A percentile compares a stretch with the other conserved stretches of the same genome.
phyloP scores from a whole-genome alignment of 2,888 invertebrate species.

The Erebia ligea region DNA sequence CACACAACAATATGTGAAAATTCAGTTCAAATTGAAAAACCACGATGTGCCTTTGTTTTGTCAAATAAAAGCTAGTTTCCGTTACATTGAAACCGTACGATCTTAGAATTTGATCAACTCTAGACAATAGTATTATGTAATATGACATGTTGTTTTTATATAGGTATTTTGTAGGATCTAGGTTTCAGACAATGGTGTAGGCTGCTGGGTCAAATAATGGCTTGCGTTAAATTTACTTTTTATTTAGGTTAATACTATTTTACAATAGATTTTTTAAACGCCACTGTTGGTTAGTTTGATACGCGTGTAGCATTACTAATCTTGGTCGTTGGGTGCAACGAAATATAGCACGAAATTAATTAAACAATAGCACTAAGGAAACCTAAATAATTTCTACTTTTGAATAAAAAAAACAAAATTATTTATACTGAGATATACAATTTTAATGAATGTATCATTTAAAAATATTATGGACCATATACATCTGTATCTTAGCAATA shows the following conservation, averaged over 20 bases:
- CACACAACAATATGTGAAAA: neutral
- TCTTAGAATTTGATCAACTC: conserved; percentile 58
- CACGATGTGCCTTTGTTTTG: conserved; percentile 27
- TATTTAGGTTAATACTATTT: conserved; percentile 16
- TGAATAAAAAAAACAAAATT: too few species aligned
- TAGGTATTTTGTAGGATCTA: conserved; percentile 28
- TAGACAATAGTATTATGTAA: conserved; percentile 66
- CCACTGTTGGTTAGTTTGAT: neutral
- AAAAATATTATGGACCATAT: too few species aligned
- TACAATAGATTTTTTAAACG: conserved; percentile 7
- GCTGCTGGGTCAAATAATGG: conserved; percentile 4
- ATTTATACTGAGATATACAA: too few species aligned
- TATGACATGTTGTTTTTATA: conserved; percentile 50
- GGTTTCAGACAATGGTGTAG: conserved; percentile 37
- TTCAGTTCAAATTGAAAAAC: conserved; percentile 15
- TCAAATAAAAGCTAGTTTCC: conserved; percentile 29
- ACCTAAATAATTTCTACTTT: neutral
- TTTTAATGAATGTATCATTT: too few species aligned
- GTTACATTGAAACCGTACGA: conserved; percentile 39
- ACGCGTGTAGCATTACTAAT: neutral
- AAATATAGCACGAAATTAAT: neutral
- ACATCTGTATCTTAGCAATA: too few species aligned
- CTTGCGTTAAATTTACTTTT: conserved; percentile 10
- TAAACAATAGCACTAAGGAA: neutral
- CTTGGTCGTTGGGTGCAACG: neutral